Evolutionary conservation across 2,888 invertebrate genomes (phyloP).

Genomic region (Agrotis exclamationis): DNA sequence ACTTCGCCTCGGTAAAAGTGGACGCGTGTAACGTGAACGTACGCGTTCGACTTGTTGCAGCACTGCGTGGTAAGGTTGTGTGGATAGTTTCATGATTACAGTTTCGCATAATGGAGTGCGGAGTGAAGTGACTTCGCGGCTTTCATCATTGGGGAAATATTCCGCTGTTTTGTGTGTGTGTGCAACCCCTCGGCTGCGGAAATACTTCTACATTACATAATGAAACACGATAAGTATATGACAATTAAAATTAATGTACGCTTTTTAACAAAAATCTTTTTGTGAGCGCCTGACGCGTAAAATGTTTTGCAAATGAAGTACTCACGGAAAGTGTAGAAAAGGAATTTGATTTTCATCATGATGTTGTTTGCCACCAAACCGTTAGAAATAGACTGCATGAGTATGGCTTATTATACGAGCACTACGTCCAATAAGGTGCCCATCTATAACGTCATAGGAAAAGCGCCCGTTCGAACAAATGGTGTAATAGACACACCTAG

Average conservation of each 20-base stretch:
- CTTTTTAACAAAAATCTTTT: conserved; percentile 42
- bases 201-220: conserved; percentile 62
- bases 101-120: conserved; percentile 86
- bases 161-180: conserved; percentile 53
- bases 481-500: no score
- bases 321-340: background rate
- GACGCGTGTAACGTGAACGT: conserved; percentile 66
- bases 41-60: conserved; percentile 53
- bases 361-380: no score
- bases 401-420: no score
- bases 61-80: conserved; percentile 55
- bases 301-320: conserved; percentile 20
- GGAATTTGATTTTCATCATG: conserved; percentile 3
- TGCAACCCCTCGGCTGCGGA: conserved; percentile 34
- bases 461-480: no score
- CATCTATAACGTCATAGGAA: no score
- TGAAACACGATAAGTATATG: conserved; percentile 63
- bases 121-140: conserved; percentile 76
- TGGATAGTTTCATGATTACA: conserved; percentile 87
- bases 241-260: conserved; percentile 56
- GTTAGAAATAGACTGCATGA: no score
- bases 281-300: background rate
- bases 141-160: conserved; percentile 90
- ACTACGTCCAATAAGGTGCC: no score
- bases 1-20: conserved; percentile 4